phyloP scores from a whole-genome alignment of 2,797 vertebrate species.

The Dendrocincla tyrannina region DNA sequence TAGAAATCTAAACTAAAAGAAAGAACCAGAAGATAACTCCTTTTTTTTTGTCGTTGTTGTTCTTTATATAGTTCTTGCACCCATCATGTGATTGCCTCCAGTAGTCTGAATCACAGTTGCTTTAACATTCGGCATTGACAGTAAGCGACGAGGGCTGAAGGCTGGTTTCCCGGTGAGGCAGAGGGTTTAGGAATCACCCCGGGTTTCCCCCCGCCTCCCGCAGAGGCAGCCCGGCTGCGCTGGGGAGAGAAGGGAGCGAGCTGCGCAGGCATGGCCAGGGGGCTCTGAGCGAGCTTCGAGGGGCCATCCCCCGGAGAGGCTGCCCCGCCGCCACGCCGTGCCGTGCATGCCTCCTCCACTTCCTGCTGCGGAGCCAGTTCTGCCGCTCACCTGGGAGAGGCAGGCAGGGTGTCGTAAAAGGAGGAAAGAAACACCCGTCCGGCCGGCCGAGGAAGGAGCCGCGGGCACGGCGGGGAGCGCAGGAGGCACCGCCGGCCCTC shows the following conservation, averaged over 20 bases:
- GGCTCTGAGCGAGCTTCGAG: constrained; percentile 14
- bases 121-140: not conserved
- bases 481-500: not conserved
- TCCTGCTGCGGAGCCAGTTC: constrained; percentile 77
- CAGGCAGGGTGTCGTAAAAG: constrained; percentile 26
- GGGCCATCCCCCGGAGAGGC: not conserved
- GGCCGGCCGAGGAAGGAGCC: not conserved
- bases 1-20: not conserved
- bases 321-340: not conserved
- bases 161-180: not conserved
- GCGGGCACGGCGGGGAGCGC: not conserved
- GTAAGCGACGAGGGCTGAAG: not conserved
- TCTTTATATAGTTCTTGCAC: not conserved
- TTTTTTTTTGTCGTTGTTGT: too few species aligned
- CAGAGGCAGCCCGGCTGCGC: not conserved
- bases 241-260: not conserved
- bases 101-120: constrained; percentile 15
- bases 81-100: not conserved
- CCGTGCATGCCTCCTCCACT: constrained; percentile 60
- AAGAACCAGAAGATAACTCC: not conserved
- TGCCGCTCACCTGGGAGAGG: constrained; percentile 71
- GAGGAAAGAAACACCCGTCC: not conserved
- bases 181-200: not conserved
- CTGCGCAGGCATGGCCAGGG: not conserved
- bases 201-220: not conserved